Evolutionary conservation across 2,888 invertebrate genomes (phyloP), one percentile per base, ranked within the genome.

Genomic region (Lepidocyrtoides sp.): DNA sequence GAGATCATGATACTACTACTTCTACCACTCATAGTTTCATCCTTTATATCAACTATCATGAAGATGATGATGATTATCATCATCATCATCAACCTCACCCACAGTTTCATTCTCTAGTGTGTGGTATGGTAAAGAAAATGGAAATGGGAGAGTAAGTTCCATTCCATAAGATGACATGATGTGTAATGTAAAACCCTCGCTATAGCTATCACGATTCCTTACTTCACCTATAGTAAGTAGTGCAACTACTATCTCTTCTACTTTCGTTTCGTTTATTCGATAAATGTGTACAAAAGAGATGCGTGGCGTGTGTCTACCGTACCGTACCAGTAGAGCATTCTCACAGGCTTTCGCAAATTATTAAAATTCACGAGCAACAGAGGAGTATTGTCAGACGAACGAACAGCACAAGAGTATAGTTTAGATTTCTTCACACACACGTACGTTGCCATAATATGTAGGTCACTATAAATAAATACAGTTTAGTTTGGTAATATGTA

Each of bases 391-490:
- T 79, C 51, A 69, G 17, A n/a, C 0, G 14, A 79, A 54, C 72
- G 12, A 54, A 20, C 2, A 29, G n/a, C 54, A 51, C 77, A 54
- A 41, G 72, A 29, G 29, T 32, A n/a, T n/a, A 29, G 54, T 79
- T 79, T 54, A 79, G 51, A 79, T 54, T 29, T 26, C 51, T 51
- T 8, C 54, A 54, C 51, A 12, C 8, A 79, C 32, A 75, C 54
- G 12, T 17, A 20, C 20, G 14, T 44, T 29, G 17, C 41, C 8
- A n/a, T 29, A 17, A 79, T 54, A 54, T 32, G 32, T 79, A 79
- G 77, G 77, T 79, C 77, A 79, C 51, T 48, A 79, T 54, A 79
- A 77, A 79, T 79, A 54, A 79, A n/a, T 29, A 14, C 5, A 4
- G n/a, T n/a, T n/a, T n/a, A n/a, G n/a, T n/a, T n/a, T 44, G 26